A percentile compares a stretch with the other conserved stretches of the same genome.
phyloP scores from a whole-genome alignment of 2,113 vertebrate species.

The Pungitius pungitius region DNA sequence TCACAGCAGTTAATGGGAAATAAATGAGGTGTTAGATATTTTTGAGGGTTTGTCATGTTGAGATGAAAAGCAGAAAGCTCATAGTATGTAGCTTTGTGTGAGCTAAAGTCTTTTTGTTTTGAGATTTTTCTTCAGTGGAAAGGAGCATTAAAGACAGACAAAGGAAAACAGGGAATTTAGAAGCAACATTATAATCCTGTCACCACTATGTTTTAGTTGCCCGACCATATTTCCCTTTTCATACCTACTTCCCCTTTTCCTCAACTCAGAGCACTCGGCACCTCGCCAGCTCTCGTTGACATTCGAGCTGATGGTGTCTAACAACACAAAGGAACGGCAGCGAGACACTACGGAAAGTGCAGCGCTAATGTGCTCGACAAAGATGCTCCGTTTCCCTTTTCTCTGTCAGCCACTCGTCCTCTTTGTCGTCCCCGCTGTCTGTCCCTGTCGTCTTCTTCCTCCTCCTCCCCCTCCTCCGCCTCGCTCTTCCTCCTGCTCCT shows the following conservation, averaged over 20 bases:
- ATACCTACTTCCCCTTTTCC: not conserved
- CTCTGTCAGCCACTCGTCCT: slow-evolving; percentile 1
- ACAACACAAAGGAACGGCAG: not conserved
- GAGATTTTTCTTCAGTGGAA: not conserved
- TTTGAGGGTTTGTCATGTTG: too few species aligned
- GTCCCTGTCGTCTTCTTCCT: not conserved
- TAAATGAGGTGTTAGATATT: not conserved
- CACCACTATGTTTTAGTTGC: not conserved
- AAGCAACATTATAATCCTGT: not conserved
- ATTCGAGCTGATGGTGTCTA: not conserved
- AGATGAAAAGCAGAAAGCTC: not conserved
- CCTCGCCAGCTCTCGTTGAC: not conserved
- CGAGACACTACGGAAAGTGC: not conserved
- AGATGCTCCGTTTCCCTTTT: not conserved
- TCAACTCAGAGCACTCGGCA: not conserved
- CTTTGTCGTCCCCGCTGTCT: slow-evolving; percentile 5
- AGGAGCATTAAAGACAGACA: not conserved
- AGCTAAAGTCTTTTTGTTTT: not conserved
- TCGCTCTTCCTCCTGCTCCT: slow-evolving; percentile 3
- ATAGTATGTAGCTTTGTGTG: not conserved
- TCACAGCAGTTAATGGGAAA: too few species aligned
- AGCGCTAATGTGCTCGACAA: not conserved
- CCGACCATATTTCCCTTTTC: not conserved
- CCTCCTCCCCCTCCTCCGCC: not conserved
- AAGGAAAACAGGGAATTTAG: not conserved